phyloP scores from a whole-genome alignment of 2,888 invertebrate species.

The Clusia tigrina region DNA sequence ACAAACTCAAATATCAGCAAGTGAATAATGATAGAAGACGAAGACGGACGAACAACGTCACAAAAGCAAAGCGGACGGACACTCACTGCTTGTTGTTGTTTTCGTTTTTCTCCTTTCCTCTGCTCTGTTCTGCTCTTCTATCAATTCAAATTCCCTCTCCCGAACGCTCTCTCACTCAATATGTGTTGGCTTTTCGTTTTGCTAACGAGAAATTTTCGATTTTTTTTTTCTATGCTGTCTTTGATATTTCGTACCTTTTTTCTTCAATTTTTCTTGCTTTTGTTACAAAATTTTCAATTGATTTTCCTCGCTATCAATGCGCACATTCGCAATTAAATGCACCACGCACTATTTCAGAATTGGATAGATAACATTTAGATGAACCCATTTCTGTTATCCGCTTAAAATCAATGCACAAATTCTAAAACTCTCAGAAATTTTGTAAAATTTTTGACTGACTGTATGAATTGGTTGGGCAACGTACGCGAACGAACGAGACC shows the following conservation, averaged over 20 bases:
- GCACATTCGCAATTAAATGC: constrained; percentile 8
- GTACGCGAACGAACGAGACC: no score
- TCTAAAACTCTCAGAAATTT: no score
- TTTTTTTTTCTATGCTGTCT: constrained; percentile 13
- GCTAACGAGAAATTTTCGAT: constrained; percentile 17
- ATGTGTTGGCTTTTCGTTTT: no score
- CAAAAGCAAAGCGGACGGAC: background rate
- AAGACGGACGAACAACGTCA: no score
- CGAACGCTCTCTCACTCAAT: background rate
- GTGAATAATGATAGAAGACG: background rate
- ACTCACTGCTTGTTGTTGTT: background rate
- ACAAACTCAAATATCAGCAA: background rate
- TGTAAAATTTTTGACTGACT: no score
- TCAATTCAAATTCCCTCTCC: constrained; percentile 1
- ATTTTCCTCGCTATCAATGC: constrained; percentile 5
- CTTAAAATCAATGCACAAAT: no score
- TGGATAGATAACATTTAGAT: no score
- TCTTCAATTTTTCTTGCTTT: constrained; percentile 6
- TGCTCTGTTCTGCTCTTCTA: constrained; percentile 11
- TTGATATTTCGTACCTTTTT: background rate
- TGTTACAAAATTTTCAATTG: constrained; percentile 11
- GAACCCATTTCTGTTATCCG: no score
- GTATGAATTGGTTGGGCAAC: no score
- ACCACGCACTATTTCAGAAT: no score
- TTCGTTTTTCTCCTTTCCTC: background rate